Percentiles rank a stretch among this genome's conserved stretches.
These are phyloP conservation scores for Nebria salina DNA, from an alignment of 2,888 invertebrate genomes.

Conservation along the genomic window DNA sequence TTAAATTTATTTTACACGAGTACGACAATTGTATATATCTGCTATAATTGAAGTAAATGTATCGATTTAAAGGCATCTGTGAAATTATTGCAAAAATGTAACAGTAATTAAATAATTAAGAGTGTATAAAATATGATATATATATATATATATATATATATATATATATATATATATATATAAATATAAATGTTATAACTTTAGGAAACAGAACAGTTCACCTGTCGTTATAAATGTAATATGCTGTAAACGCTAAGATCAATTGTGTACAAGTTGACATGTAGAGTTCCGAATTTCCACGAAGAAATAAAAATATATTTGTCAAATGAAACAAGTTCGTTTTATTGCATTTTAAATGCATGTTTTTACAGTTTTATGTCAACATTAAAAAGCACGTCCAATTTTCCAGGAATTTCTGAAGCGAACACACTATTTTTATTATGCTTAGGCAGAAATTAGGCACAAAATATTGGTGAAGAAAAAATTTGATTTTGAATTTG, in stretches of 20 bases:
- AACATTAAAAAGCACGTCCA: conserved; percentile 8
- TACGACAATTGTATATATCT: too few relatives aligned
- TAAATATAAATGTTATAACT: too few relatives aligned
- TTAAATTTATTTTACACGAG: too few relatives aligned
- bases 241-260: conserved; percentile 29
- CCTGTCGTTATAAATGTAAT: conserved; percentile 51
- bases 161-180: too few relatives aligned
- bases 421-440: background rate
- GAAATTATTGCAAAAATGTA: too few relatives aligned
- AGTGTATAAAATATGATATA: conserved; percentile 49
- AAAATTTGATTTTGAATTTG: too few relatives aligned
- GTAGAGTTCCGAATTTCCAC: conserved; percentile 35
- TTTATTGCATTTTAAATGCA: conserved; percentile 50
- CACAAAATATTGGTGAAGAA: too few relatives aligned
- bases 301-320: conserved; percentile 57
- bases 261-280: conserved; percentile 44
- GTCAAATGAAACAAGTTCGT: conserved; percentile 62
- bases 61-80: too few relatives aligned
- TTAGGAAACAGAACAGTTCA: too few relatives aligned
- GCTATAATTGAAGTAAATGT: too few relatives aligned
- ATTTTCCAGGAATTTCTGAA: background rate
- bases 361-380: conserved; percentile 20
- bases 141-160: too few relatives aligned
- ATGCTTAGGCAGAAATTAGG: background rate
- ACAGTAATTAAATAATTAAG: conserved; percentile 48